Evolutionary conservation across 2,888 invertebrate genomes (phyloP), one percentile per base, ranked within the genome.

Genomic region (Drosophila demipolita): DNA sequence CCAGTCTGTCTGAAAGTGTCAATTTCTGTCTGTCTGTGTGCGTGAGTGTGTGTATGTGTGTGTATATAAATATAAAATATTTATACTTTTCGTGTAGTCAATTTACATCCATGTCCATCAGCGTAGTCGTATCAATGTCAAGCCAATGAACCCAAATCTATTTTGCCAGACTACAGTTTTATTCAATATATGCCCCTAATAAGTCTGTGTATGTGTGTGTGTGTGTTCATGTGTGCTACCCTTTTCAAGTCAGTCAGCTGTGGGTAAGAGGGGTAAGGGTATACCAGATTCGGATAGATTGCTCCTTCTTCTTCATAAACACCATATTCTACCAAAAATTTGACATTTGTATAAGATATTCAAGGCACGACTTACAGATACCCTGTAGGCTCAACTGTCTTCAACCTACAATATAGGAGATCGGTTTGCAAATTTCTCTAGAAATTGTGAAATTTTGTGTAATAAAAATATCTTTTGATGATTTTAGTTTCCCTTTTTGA

Each of bases 71-170:
- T 66, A 75, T 84, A 70, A 84, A 84, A 89, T 87, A 84, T 84
- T 84, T 89, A 89, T 81, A 84, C 85, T 78, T 73, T 87, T 87
- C 78, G 78, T 78, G 83, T 86, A 83, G 84, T 84, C 75, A 81
- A 84, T 84, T 89, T 84, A 78, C 75, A 82, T 81, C 81, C 62
- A 72, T 77, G 88, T 89, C 84, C 90, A 87, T 89, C 89, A 83
- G 69, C 83, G 69, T 73, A 73, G 86, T 79, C 90, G 73, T 90
- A 86, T 85, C 85, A 85, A 90, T 90, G 85, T 85, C 85, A 85
- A 82, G 83, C 77, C 88, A 88, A 90, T 90, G 89, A 88, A 90
- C 85, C 89, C 80, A 86, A 82, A 89, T 87, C 78, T 84, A 82
- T 82, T 71, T 74, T 71, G 80, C 83, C 68, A 74, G 60, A 52